A percentile compares a stretch with the other conserved stretches of the same genome.
Conservation (phyloP, 2,797 vertebrate genomes). For the Arctocebus calabarensis region DNA sequence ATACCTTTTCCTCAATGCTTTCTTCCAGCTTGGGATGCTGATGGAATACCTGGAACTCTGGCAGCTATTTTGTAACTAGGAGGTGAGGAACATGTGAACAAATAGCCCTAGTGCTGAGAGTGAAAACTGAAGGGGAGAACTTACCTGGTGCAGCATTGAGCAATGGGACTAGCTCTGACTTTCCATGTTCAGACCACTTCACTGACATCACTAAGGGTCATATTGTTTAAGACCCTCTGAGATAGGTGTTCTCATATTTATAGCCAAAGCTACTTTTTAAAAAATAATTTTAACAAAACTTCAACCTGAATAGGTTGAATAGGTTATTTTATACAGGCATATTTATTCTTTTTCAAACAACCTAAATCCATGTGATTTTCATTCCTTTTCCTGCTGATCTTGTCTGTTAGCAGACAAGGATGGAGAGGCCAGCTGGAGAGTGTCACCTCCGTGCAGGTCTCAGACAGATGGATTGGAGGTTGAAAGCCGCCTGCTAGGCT, state of each 20-base stretch:
- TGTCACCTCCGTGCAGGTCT: background rate
- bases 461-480: background rate
- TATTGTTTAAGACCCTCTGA: background rate
- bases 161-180: background rate
- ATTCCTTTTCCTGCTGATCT: background rate
- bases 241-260: background rate
- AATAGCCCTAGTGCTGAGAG: background rate
- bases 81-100: background rate
- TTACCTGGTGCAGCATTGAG: background rate
- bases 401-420: background rate
- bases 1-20: background rate
- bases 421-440: background rate
- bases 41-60: background rate
- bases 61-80: background rate
- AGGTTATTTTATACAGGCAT: background rate
- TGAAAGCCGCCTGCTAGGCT: background rate
- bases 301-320: background rate
- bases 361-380: background rate
- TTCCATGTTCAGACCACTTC: background rate
- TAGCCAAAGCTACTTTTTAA: background rate
- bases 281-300: background rate
- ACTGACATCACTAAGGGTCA: background rate
- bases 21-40: background rate
- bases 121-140: background rate
- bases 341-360: background rate